Evolutionary conservation across 1,140 invertebrate species (phyloP).

Genomic region (Drosophila insularis): DNA sequence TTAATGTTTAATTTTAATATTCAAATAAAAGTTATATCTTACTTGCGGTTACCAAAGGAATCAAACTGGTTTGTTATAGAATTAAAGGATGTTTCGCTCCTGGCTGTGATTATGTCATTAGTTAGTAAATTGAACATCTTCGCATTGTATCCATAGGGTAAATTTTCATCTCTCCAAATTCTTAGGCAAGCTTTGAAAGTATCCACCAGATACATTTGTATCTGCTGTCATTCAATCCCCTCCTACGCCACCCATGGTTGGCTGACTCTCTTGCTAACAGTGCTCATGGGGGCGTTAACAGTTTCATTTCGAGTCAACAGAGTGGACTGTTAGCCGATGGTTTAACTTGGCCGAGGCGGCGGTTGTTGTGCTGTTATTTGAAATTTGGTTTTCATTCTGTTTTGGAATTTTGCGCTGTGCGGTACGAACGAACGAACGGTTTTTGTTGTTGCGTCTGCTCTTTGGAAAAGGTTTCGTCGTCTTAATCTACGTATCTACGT

Average conservation of each 20-base stretch:
- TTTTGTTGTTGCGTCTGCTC: slow-evolving; percentile 42
- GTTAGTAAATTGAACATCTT: no score
- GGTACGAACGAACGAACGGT: slow-evolving; percentile 13
- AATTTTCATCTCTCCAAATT: no score
- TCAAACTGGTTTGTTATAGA: no score
- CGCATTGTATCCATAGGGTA: no score
- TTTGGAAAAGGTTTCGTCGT: slow-evolving; percentile 29
- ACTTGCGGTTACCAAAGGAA: no score
- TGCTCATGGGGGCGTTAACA: slow-evolving; percentile 4
- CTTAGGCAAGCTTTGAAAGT: background rate
- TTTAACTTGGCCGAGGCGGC: background rate
- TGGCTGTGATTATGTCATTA: no score
- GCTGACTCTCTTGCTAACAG: background rate
- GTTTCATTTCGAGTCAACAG: slow-evolving; percentile 7
- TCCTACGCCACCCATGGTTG: background rate
- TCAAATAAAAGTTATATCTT: no score
- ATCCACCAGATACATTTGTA: background rate
- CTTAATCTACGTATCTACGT: slow-evolving; percentile 24
- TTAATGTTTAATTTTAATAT: no score
- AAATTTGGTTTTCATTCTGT: slow-evolving; percentile 44
- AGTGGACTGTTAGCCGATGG: background rate
- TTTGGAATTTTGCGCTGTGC: slow-evolving; percentile 58
- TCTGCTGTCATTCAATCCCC: background rate
- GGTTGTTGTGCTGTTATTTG: slow-evolving; percentile 1
- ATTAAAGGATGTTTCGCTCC: background rate